Percentiles rank a stretch among this genome's conserved stretches.
phyloP scores from a whole-genome alignment of 2,113 vertebrate species.

The Dendropsophus ebraccatus region DNA sequence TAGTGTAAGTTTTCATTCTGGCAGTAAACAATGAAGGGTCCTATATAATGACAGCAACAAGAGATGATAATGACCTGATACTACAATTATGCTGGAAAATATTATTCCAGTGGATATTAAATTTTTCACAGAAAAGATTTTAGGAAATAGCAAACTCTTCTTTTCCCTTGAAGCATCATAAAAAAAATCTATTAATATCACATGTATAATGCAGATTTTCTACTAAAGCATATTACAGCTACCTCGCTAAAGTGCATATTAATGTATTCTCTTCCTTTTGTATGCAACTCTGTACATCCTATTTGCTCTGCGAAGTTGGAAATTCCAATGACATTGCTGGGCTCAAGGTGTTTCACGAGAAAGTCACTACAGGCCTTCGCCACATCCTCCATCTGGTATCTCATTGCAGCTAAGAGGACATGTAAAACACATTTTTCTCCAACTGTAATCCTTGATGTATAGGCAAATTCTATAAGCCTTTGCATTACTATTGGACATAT shows the following conservation, averaged over 20 bases:
- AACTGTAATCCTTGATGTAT: slow-evolving; percentile 79
- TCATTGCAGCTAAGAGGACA: slow-evolving; percentile 78
- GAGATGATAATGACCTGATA: no score
- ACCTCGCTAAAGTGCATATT: slow-evolving; percentile 84
- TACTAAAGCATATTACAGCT: background rate
- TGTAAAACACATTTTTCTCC: slow-evolving; percentile 80
- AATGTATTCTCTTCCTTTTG: slow-evolving; percentile 75
- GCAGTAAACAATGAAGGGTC: no score
- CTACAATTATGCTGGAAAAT: no score
- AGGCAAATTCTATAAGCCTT: slow-evolving; percentile 80
- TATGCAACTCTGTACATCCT: slow-evolving; percentile 75
- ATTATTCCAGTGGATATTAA: no score
- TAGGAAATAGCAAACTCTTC: background rate
- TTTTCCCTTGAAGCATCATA: background rate
- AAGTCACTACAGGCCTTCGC: slow-evolving; percentile 80
- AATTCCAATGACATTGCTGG: slow-evolving; percentile 81
- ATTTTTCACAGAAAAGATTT: no score
- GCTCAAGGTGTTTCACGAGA: slow-evolving; percentile 77
- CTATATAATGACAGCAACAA: no score
- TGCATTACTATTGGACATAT: slow-evolving; percentile 78
- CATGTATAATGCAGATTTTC: background rate
- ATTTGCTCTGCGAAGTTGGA: slow-evolving; percentile 79
- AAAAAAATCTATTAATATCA: no score
- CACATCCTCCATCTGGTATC: slow-evolving; percentile 81
- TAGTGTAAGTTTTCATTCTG: no score